Evolutionary conservation across 1,140 invertebrate species (phyloP), one percentile per base, ranked within the genome.

Genomic region (Nasonia longicornis): DNA sequence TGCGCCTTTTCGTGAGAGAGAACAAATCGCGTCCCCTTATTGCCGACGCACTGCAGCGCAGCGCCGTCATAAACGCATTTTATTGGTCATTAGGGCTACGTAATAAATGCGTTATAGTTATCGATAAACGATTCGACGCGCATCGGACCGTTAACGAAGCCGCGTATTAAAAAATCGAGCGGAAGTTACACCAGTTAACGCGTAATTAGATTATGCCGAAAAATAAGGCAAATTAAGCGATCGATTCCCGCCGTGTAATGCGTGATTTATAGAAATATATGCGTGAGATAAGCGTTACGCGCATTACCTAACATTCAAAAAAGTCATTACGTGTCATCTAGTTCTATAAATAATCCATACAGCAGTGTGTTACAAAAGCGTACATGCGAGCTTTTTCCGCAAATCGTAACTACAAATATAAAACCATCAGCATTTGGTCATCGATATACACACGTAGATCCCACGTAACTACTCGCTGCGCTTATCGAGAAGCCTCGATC

Each of bases 31-130:
- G 52, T 58, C 45, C 63, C 69, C 11, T 45, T 26, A 26, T 72
- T 12, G 66, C 45, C 4, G 14, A 3, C 48, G 48, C 26, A 26
- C 48, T 52, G 16, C 48, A 10, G 8, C 2, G 12, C 48, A 2
- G 52, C 69, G 26, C 64, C 77, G 71, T 64, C 77, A 67, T 78
- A 78, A 78, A 78, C 22, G 35, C 29, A 70, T 79, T 79, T 79
- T 72, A 72, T 72, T 72, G 45, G 29, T 79, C 69, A 79, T 79
- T 72, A 79, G 38, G 66, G 20, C 0, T 38, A 20, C 31, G 67
- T 26, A 70, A 78, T 78, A 70, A 78, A 78, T 48, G 69, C 67
- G 42, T 16, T 79, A 63, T 79, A 58, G 52, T 58, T 58, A 58
- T 58, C 20, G 52, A 58, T 58, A 58, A 58, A n/a, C 7, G 52